A percentile compares a stretch with the other conserved stretches of the same genome.
phyloP scores from a whole-genome alignment of 2,888 invertebrate genomes.

The Temnothorax rugatulus region DNA sequence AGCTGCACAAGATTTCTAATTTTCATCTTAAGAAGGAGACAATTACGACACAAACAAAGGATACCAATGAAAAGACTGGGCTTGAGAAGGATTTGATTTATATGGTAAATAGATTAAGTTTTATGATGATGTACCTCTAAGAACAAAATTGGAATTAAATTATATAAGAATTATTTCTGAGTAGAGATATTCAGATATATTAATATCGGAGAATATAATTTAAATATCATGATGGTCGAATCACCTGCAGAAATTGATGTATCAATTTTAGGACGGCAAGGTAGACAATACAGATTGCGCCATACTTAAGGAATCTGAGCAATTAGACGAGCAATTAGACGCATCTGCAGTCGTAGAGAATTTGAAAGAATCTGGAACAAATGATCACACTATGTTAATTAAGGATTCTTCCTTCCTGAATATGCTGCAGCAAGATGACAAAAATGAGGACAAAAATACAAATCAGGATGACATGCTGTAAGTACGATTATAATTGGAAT shows the following conservation, averaged over 20 bases:
- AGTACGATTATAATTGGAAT: not conserved
- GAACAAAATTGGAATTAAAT: not conserved
- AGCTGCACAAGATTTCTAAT: slow-evolving; percentile 85
- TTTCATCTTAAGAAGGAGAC: not conserved
- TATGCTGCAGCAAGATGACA: not conserved
- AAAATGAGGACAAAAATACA: not conserved
- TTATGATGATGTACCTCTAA: too few species aligned
- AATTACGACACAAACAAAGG: not conserved
- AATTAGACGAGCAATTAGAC: not conserved
- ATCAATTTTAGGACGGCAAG: slow-evolving; percentile 18
- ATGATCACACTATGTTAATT: not conserved
- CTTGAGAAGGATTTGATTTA: not conserved
- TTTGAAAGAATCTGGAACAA: slow-evolving; percentile 1
- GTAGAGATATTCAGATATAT: not conserved
- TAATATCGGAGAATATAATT: not conserved
- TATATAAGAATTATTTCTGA: not conserved
- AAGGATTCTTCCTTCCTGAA: not conserved
- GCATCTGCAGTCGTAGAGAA: not conserved
- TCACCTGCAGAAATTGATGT: not conserved
- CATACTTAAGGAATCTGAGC: not conserved
- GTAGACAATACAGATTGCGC: not conserved
- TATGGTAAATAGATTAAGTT: slow-evolving; percentile 21
- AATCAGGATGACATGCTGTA: not conserved
- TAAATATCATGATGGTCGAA: not conserved
- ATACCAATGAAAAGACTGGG: not conserved